phyloP scores from a whole-genome alignment of 2,113 vertebrate species.

The Formicarius rufipectus region DNA sequence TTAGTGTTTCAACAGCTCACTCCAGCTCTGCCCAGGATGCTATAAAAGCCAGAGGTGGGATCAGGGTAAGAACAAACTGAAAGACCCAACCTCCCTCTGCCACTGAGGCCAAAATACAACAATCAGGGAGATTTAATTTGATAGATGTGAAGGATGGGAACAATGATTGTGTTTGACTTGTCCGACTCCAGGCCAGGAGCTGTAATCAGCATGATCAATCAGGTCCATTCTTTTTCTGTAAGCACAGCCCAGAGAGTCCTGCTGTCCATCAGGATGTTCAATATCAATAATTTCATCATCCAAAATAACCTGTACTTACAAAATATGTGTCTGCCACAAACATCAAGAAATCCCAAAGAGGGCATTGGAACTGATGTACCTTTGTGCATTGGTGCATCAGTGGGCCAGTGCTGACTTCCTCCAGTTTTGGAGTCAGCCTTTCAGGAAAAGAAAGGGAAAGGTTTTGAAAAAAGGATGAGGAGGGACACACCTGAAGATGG shows the following conservation, averaged over 20 bases:
- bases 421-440: background rate
- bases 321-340: background rate
- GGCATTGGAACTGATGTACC: background rate
- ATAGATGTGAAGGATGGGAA: background rate
- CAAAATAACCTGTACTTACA: background rate
- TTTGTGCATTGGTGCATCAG: fast-evolving
- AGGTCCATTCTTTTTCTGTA: background rate
- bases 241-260: background rate
- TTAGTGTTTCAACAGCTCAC: background rate
- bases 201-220: background rate
- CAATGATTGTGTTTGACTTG: background rate
- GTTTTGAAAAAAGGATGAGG: background rate
- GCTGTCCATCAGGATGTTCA: background rate
- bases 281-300: background rate
- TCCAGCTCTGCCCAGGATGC: background rate
- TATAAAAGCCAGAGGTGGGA: background rate
- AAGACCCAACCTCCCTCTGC: background rate
- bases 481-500: background rate
- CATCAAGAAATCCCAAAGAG: background rate
- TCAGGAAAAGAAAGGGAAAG: background rate
- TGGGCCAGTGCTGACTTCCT: background rate
- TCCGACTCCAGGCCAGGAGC: background rate
- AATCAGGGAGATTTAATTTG: background rate
- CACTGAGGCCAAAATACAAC: background rate
- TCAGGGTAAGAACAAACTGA: background rate